Evolutionary conservation across 1,140 invertebrate species (phyloP).

Genomic region (Scaptomyza graminum): DNA sequence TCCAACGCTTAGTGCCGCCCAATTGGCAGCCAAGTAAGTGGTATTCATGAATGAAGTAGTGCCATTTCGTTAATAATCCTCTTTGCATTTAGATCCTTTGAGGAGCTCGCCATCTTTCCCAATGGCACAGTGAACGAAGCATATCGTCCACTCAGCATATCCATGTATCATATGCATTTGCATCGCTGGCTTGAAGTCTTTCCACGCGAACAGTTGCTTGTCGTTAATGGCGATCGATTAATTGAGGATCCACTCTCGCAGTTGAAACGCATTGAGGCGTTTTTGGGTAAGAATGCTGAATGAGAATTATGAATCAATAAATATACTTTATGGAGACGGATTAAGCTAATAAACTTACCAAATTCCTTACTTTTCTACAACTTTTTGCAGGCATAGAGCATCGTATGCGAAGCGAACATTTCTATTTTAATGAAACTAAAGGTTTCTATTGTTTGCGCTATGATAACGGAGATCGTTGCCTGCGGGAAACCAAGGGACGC

Average conservation of each 20-base stretch:
- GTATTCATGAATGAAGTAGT: neutral
- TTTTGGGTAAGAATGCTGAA: constrained; percentile 87
- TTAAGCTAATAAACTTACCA: too few relatives aligned
- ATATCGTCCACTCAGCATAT: constrained; percentile 92
- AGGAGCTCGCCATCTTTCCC: constrained; percentile 90
- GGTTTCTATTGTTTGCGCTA: constrained; percentile 97
- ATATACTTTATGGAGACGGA: too few relatives aligned
- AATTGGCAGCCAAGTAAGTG: constrained; percentile 81
- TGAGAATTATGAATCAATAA: too few relatives aligned
- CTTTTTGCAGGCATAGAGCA: constrained; percentile 83
- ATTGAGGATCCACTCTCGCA: constrained; percentile 97
- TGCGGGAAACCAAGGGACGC: constrained; percentile 97
- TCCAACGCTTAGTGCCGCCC: constrained; percentile 66
- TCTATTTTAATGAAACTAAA: constrained; percentile 98
- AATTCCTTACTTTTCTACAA: neutral
- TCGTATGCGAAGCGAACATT: constrained; percentile 93
- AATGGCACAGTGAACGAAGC: constrained; percentile 93
- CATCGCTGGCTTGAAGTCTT: constrained; percentile 94
- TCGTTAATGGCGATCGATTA: constrained; percentile 98
- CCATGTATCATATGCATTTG: constrained; percentile 93
- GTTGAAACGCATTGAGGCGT: constrained; percentile 93
- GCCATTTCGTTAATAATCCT: constrained; percentile 30
- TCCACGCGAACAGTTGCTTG: constrained; percentile 93
- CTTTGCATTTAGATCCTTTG: constrained; percentile 87
- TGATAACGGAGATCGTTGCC: constrained; percentile 93